Evolutionary conservation across 2,888 invertebrate species (phyloP).

Genomic region (Oligia strigilis): DNA sequence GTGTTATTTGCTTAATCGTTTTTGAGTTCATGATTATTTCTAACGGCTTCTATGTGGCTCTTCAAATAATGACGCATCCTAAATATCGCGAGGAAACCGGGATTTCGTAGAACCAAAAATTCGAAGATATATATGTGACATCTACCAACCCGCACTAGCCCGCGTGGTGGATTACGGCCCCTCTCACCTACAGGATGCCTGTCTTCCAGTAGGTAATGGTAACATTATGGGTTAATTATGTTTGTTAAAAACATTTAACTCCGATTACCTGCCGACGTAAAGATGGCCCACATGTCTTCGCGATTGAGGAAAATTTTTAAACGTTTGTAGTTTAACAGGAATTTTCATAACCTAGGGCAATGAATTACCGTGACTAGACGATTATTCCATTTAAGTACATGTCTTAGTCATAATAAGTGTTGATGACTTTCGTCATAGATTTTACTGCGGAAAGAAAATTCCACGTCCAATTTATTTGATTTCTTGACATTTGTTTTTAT

Average conservation of each 20-base stretch:
- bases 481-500: neutral
- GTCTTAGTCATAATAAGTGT: constrained; percentile 33
- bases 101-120: neutral
- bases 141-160: neutral
- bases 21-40: constrained; percentile 17
- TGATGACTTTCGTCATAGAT: constrained; percentile 18
- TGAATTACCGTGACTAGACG: constrained; percentile 24
- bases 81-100: neutral
- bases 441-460: constrained; percentile 4
- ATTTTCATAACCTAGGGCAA: constrained; percentile 45
- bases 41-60: constrained; percentile 1
- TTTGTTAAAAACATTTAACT: constrained; percentile 1
- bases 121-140: neutral
- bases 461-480: neutral
- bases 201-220: neutral
- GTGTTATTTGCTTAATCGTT: constrained; percentile 16
- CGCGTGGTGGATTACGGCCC: neutral
- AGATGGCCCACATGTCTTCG: neutral
- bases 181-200: neutral
- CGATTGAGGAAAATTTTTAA: constrained; percentile 13
- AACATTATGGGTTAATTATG: neutral
- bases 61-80: constrained; percentile 11
- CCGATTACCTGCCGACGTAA: neutral
- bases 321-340: neutral
- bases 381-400: constrained; percentile 9